Evolutionary conservation across 2,797 vertebrate species (phyloP).

Genomic region (Spea hammondii): DNA sequence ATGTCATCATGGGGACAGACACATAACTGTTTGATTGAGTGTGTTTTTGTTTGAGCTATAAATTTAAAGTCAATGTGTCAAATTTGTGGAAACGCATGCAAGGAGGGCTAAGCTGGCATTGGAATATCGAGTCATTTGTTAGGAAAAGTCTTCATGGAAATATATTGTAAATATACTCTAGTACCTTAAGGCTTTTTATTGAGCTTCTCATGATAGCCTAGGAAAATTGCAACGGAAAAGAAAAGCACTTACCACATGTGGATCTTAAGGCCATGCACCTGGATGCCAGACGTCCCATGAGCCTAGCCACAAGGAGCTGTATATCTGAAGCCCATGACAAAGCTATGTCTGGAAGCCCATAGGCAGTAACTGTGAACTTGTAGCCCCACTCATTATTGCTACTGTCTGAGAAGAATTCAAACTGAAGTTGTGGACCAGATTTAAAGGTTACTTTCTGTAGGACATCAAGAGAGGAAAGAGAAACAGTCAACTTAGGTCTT

Average conservation of each 20-base stretch:
- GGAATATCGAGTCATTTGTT: no score
- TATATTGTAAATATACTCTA: no score
- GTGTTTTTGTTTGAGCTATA: no score
- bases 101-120: no score
- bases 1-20: no score
- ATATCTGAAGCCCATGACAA: constrained; percentile 94
- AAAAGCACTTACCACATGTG: constrained; percentile 74
- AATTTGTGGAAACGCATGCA: no score
- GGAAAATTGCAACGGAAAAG: not conserved
- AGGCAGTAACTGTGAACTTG: constrained; percentile 90
- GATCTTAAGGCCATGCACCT: constrained; percentile 89
- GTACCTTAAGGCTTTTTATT: no score
- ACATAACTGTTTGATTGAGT: no score
- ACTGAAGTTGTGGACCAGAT: constrained; percentile 92
- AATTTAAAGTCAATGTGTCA: no score
- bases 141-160: no score
- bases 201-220: no score
- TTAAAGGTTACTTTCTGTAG: constrained; percentile 95
- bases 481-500: not conserved
- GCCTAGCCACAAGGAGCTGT: constrained; percentile 88
- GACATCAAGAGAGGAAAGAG: not conserved
- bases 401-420: constrained; percentile 97
- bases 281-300: constrained; percentile 95
- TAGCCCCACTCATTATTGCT: constrained; percentile 98
- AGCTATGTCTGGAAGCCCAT: constrained; percentile 87